Conservation (phyloP, 2,888 invertebrate genomes). For the Idaea biselata region DNA sequence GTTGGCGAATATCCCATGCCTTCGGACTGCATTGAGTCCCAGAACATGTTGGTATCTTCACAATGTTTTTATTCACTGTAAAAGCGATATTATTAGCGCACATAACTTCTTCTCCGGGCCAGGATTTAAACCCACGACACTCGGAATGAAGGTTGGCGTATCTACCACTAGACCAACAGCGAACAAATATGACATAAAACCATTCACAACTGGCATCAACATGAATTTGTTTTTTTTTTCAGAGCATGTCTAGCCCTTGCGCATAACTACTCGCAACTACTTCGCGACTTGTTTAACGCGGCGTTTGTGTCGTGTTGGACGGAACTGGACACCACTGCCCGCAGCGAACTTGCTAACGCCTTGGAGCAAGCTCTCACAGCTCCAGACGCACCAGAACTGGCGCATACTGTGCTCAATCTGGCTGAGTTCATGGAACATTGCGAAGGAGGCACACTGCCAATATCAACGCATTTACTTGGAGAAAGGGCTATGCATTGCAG, state of each 20-base stretch:
- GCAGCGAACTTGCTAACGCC: conserved; percentile 91
- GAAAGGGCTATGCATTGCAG: conserved; percentile 97
- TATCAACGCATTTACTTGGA: conserved; percentile 92
- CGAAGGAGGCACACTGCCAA: conserved; percentile 95
- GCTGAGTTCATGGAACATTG: conserved; percentile 99
- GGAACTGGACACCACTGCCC: conserved; percentile 90
- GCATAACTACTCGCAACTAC: conserved; percentile 96
- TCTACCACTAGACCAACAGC: too few relatives aligned
- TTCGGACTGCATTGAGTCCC: too few relatives aligned
- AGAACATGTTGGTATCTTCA: too few relatives aligned
- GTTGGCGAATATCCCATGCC: too few relatives aligned
- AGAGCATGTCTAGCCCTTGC: conserved; percentile 95
- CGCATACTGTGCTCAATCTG: conserved; percentile 96
- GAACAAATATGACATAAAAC: background rate
- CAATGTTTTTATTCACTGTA: too few relatives aligned
- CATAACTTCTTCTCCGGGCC: too few relatives aligned
- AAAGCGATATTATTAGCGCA: too few relatives aligned
- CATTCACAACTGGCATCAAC: background rate
- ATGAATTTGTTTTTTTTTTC: conserved; percentile 16
- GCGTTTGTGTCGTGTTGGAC: conserved; percentile 99
- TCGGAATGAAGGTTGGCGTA: too few relatives aligned
- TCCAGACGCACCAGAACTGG: conserved; percentile 96
- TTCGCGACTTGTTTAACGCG: conserved; percentile 98
- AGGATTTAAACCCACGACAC: too few relatives aligned
- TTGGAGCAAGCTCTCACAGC: conserved; percentile 94